Percentiles rank a stretch among this genome's conserved stretches.
These are phyloP conservation scores for Caenorhabditis remanei DNA, from an alignment of 1,140 invertebrate species.

Conservation along the genomic window DNA sequence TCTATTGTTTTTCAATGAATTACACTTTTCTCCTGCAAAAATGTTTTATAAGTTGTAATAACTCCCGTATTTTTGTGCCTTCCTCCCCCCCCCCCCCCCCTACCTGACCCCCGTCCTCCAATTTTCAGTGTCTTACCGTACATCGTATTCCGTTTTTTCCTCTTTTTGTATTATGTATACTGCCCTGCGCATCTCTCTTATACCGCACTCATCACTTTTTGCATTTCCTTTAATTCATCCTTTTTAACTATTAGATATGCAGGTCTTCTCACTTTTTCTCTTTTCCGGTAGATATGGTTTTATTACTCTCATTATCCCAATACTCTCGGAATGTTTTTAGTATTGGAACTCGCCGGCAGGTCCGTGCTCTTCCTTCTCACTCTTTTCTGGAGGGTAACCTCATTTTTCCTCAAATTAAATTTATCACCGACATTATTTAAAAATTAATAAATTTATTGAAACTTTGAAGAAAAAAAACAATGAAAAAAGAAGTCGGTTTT, in stretches of 20 bases:
- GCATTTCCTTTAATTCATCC: not conserved
- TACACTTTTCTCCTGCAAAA: too few relatives aligned
- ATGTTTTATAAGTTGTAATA: too few relatives aligned
- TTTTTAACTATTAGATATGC: conserved; percentile 3
- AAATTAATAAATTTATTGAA: too few relatives aligned
- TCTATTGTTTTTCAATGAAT: too few relatives aligned
- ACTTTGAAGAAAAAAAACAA: too few relatives aligned
- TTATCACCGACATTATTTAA: too few relatives aligned
- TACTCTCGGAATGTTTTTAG: not conserved
- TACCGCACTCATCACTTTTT: conserved; percentile 4
- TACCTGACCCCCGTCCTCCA: not conserved
- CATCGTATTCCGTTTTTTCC: not conserved
- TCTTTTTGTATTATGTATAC: not conserved
- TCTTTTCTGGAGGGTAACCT: not conserved
- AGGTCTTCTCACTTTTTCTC: conserved; percentile 43
- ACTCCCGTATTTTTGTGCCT: not conserved
- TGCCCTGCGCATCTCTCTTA: not conserved
- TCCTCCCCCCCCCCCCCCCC: not conserved
- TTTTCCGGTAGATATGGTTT: not conserved
- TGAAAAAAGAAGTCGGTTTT: not conserved
- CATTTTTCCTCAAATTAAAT: too few relatives aligned
- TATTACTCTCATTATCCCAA: not conserved
- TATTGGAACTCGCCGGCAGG: conserved; percentile 1
- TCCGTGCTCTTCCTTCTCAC: not conserved
- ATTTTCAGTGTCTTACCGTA: conserved; percentile 1